These are phyloP conservation scores for Poecile atricapillus DNA, from an alignment of 2,113 vertebrate species.

Conservation along the genomic window DNA sequence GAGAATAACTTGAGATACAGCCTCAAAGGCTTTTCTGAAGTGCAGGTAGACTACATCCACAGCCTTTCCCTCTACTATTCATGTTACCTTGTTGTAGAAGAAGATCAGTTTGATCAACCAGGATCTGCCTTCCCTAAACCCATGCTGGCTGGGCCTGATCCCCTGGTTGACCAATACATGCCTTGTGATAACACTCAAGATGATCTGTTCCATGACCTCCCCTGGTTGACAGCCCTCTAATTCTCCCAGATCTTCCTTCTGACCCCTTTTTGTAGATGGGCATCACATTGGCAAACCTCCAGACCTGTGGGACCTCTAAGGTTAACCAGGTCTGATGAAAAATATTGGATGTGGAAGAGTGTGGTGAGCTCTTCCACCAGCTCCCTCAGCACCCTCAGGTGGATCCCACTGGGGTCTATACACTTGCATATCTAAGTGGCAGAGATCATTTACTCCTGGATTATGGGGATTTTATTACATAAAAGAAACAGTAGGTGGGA, in stretches of 20 bases:
- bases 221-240: neutral
- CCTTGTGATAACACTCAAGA: neutral
- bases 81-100: neutral
- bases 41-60: neutral
- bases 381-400: neutral
- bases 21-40: neutral
- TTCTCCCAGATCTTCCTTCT: neutral
- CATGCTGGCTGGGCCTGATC: neutral
- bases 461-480: neutral
- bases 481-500: neutral
- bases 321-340: neutral
- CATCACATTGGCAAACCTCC: neutral
- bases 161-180: neutral
- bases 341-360: neutral
- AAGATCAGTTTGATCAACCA: neutral
- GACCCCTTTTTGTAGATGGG: neutral
- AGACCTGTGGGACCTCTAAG: neutral
- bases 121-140: neutral
- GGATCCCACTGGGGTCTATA: neutral
- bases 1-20: neutral
- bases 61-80: neutral
- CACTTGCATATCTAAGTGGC: neutral
- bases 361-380: neutral
- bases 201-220: neutral
- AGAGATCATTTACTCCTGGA: neutral